Evolutionary conservation across 1,140 invertebrate species (phyloP), one percentile per base, ranked within the genome.

Genomic region (Magallana gigas): DNA sequence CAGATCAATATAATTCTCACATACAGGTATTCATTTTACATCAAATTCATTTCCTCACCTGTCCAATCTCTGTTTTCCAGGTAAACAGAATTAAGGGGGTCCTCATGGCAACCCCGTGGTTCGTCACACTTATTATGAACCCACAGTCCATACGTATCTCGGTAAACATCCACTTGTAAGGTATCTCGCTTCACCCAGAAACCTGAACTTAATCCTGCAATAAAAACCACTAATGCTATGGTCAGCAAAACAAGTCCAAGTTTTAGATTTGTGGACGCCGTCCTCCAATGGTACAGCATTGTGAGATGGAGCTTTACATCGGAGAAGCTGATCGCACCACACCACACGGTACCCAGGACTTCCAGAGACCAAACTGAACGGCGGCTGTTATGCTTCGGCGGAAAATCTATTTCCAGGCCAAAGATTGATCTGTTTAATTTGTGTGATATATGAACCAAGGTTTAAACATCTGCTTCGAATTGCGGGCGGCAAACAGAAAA

Each of bases 391-490:
- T 48, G 3, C 36, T 48, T 48, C 36, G 36, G 36, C 36, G 36
- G 5, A 11, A 76, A 64, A n/a, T n/a, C 12, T 14, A 18, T n/a
- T 16, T 64, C 60, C 60, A 64, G 12, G 60, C 16, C 60, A 64
- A 18, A 76, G 14, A 76, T 76, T 76, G 68, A 76, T 76, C 29
- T 76, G 68, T 76, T 76, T 76, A 23, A 11, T 76, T 76, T 18
- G 8, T 76, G 68, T 76, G 68, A 76, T 76, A 18, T 76, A 76
- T 76, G 11, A 12, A 76, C 8, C 60, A n/a, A 62, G 14, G 68
- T 76, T 76, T 76, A 18, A 76, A 29, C 68, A 76, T 76, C 68
- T 76, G 68, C 68, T 76, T 29, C 9, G 23, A 71, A 62, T 14
- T 62, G 60, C 60, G n/a, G 14, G 60, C 36, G 36, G 36, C 5